These are phyloP conservation scores for Punctoribates punctum DNA, from an alignment of 2,888 invertebrate species.

Conservation along the genomic window DNA sequence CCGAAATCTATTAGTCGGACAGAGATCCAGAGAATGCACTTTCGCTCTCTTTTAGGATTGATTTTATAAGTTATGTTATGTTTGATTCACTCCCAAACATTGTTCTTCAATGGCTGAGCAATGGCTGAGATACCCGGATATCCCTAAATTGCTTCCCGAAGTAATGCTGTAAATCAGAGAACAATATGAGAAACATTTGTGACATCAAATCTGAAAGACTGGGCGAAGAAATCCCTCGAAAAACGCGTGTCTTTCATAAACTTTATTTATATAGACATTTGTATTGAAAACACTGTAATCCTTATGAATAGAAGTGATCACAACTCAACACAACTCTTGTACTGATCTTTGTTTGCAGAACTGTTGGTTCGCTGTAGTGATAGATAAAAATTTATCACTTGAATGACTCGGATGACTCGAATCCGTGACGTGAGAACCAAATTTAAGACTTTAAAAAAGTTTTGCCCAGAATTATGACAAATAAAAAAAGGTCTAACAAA, in stretches of 20 bases:
- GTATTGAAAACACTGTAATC: background rate
- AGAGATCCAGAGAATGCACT: background rate
- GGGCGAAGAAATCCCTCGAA: no score
- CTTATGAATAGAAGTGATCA: slow-evolving; percentile 4
- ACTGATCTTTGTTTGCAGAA: background rate
- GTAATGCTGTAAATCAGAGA: slow-evolving; percentile 21
- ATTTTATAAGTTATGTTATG: no score
- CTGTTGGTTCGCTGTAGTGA: background rate
- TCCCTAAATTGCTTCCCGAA: slow-evolving; percentile 33
- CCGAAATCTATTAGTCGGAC: slow-evolving; percentile 5
- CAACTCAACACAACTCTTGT: slow-evolving; percentile 26
- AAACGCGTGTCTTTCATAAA: slow-evolving; percentile 19
- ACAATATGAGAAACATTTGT: slow-evolving; percentile 8
- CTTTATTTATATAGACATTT: background rate
- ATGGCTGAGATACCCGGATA: slow-evolving; percentile 12
- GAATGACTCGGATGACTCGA: background rate
- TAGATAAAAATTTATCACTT: background rate
- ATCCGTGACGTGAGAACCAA: slow-evolving; percentile 18
- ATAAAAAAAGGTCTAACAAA: background rate
- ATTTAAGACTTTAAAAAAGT: background rate
- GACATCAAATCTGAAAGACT: no score
- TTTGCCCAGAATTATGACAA: slow-evolving; percentile 1
- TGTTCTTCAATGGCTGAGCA: no score
- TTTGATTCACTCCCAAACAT: slow-evolving; percentile 14
- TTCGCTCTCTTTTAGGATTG: no score